Percentiles rank a stretch among this genome's conserved stretches.
These are phyloP conservation scores for Burhinus bistriatus DNA, from an alignment of 2,113 vertebrate genomes.

Conservation along the genomic window DNA sequence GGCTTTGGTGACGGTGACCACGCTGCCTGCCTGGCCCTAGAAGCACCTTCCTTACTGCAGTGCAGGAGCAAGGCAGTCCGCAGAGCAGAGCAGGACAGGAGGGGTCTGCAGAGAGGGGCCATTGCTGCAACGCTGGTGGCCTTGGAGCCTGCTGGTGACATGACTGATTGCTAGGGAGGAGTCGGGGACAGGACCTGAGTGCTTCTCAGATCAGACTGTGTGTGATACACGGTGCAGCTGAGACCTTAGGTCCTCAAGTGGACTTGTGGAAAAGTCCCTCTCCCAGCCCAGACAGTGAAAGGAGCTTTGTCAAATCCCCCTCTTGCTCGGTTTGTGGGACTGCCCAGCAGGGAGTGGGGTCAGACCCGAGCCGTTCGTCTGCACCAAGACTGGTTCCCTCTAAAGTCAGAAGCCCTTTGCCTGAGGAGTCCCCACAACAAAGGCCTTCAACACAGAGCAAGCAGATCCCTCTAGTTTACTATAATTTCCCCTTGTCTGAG, in stretches of 20 bases:
- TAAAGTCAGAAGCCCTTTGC: background rate
- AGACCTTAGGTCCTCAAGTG: background rate
- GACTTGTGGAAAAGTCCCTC: background rate
- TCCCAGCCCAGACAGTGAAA: accelerated
- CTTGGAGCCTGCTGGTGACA: background rate
- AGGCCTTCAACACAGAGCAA: background rate
- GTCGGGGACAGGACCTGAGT: accelerated
- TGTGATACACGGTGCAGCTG: background rate
- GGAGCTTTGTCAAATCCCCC: background rate
- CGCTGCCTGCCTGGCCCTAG: background rate
- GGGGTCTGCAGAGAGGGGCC: background rate
- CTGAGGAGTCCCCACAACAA: background rate
- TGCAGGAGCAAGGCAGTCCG: background rate
- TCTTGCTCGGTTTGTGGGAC: accelerated
- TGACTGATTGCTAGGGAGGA: background rate
- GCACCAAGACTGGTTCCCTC: accelerated
- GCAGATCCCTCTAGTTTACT: background rate
- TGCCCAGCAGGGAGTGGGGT: background rate
- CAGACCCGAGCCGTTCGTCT: background rate
- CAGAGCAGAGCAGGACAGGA: background rate
- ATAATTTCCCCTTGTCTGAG: background rate
- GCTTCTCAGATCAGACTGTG: background rate
- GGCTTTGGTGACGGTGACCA: background rate
- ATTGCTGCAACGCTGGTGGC: background rate
- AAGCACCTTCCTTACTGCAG: background rate